A percentile compares a stretch with the other conserved stretches of the same genome.
phyloP scores from a whole-genome alignment of 2,888 invertebrate genomes.

The Baccha elongata region DNA sequence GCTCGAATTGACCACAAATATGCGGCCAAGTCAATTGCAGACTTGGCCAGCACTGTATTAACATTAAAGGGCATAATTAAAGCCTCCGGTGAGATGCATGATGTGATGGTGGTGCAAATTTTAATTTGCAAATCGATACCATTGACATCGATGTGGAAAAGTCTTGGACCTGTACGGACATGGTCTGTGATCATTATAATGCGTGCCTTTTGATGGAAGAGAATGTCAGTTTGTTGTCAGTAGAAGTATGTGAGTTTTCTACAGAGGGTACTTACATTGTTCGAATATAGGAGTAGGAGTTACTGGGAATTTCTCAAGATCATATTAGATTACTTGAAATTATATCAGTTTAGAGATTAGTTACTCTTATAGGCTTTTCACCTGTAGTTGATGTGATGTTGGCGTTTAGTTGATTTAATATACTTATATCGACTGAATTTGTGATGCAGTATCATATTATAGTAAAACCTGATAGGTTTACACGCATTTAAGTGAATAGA shows the following conservation, averaged over 20 bases:
- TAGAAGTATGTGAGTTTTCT: not conserved
- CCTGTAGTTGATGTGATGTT: slow-evolving; percentile 13
- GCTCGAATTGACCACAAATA: slow-evolving; percentile 72
- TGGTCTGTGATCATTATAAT: slow-evolving; percentile 66
- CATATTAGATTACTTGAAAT: slow-evolving; percentile 70
- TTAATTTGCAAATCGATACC: slow-evolving; percentile 71
- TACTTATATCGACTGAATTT: slow-evolving; percentile 15
- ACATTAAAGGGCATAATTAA: slow-evolving; percentile 72
- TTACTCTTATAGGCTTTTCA: slow-evolving; percentile 51
- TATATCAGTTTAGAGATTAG: slow-evolving; percentile 62
- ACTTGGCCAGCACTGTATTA: slow-evolving; percentile 50
- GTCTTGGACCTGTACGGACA: slow-evolving; percentile 39
- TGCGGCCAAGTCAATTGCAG: slow-evolving; percentile 71
- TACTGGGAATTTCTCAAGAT: slow-evolving; percentile 70
- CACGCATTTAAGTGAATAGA: slow-evolving; percentile 23
- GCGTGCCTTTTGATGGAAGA: slow-evolving; percentile 61
- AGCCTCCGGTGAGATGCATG: slow-evolving; percentile 46
- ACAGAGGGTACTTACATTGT: not conserved
- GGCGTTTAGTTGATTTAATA: slow-evolving; percentile 48
- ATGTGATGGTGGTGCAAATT: slow-evolving; percentile 58
- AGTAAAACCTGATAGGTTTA: not conserved
- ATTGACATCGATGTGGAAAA: slow-evolving; percentile 70
- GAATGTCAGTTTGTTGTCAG: slow-evolving; percentile 58
- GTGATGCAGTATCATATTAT: slow-evolving; percentile 19
- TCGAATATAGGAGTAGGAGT: slow-evolving; percentile 44